These are phyloP conservation scores for Sarcophaga variegata DNA, from an alignment of 2,888 invertebrate species.

Conservation along the genomic window DNA sequence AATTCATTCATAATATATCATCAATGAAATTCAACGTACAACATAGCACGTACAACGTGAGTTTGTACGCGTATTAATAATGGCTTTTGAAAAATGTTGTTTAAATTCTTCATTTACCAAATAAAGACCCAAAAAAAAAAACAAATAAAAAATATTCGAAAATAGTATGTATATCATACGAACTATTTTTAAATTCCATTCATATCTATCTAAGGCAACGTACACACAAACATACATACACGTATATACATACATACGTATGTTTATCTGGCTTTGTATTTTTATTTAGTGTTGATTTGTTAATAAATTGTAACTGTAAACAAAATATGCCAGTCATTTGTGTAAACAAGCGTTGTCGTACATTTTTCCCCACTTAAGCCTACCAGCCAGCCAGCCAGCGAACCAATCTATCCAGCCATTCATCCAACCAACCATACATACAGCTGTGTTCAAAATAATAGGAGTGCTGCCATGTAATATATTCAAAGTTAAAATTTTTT, in stretches of 20 bases:
- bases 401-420: not conserved
- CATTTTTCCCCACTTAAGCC: not conserved
- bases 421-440: not conserved
- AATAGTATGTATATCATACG: no score
- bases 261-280: not conserved
- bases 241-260: not conserved
- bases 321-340: conserved; percentile 5
- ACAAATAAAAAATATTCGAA: no score
- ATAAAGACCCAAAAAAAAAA: no score
- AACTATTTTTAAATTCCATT: conserved; percentile 9
- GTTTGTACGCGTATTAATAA: no score
- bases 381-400: not conserved
- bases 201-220: conserved; percentile 26
- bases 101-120: no score
- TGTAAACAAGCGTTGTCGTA: not conserved
- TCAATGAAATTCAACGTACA: no score
- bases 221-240: not conserved
- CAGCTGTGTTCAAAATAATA: no score
- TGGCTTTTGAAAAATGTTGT: no score
- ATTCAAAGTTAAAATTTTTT: no score
- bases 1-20: no score
- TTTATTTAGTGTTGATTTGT: conserved; percentile 35
- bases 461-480: no score
- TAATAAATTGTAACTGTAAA: conserved; percentile 54
- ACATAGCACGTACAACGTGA: no score